A percentile compares a stretch with the other conserved stretches of the same genome.
phyloP scores from a whole-genome alignment of 1,140 invertebrate species.

The Phortica variegata region DNA sequence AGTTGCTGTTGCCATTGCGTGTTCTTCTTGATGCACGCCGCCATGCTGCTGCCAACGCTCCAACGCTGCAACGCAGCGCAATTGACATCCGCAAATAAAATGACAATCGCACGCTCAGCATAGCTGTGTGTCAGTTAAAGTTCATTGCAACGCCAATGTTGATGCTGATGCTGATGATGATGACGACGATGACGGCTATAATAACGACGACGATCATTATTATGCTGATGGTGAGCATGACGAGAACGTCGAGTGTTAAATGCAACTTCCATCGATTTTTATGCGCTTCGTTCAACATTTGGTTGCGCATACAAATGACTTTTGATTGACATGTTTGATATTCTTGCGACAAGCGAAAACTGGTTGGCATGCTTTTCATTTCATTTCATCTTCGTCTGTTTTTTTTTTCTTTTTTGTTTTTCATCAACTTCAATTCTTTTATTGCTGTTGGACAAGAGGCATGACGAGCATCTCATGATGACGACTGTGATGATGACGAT shows the following conservation, averaged over 20 bases:
- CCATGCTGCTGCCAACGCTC: neutral
- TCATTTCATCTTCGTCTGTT: no score
- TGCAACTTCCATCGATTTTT: slow-evolving; percentile 26
- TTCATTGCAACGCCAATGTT: no score
- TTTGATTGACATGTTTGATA: slow-evolving; percentile 54
- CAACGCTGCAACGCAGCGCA: slow-evolving; percentile 19
- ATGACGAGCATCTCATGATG: no score
- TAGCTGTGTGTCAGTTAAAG: no score
- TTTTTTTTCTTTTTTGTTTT: no score
- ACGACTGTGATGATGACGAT: no score
- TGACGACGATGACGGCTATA: slow-evolving; percentile 1
- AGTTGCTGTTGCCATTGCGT: neutral
- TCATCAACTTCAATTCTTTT: no score
- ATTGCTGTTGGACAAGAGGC: no score
- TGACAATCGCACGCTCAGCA: no score
- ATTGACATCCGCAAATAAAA: slow-evolving; percentile 2
- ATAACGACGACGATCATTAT: slow-evolving; percentile 4
- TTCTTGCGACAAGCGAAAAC: slow-evolving; percentile 48
- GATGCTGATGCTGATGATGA: no score
- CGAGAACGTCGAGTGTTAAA: slow-evolving; percentile 1
- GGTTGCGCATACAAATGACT: slow-evolving; percentile 39
- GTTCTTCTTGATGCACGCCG: neutral
- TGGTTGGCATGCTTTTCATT: slow-evolving; percentile 18
- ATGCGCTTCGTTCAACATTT: slow-evolving; percentile 26
- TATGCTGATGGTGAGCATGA: no score